Conservation (phyloP, 1,140 invertebrate species). For the Sinella curviseta region DNA sequence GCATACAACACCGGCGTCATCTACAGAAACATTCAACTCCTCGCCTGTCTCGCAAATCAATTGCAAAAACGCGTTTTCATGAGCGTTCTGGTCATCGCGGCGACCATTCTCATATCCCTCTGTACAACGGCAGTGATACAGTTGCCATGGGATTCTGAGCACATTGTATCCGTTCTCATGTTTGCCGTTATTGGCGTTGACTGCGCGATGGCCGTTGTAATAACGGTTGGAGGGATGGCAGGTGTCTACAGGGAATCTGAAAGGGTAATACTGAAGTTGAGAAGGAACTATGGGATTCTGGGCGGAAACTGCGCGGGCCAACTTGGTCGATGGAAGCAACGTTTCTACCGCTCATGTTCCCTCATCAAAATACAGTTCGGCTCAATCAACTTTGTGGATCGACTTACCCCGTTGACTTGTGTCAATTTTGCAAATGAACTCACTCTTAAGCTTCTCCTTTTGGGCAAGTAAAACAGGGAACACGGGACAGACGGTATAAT, state of each 20-base stretch:
- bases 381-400: slow-evolving; percentile 1
- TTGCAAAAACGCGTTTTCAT: background rate
- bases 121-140: background rate
- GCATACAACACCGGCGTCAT: background rate
- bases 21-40: background rate
- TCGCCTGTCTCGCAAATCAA: background rate
- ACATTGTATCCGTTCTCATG: background rate
- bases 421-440: background rate
- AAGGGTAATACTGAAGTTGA: background rate
- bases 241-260: background rate
- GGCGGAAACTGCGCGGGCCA: background rate
- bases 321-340: background rate
- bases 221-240: background rate
- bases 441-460: background rate
- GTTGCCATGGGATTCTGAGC: background rate
- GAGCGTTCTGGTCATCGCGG: background rate
- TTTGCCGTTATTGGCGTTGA: background rate
- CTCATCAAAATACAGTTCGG: background rate
- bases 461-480: background rate
- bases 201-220: background rate
- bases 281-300: background rate
- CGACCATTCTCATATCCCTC: background rate
- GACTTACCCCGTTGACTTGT: background rate
- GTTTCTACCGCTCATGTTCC: background rate
- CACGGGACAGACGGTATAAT: too few species aligned